Conservation (phyloP, 1,140 invertebrate genomes). For the Brachionus sp. region DNA sequence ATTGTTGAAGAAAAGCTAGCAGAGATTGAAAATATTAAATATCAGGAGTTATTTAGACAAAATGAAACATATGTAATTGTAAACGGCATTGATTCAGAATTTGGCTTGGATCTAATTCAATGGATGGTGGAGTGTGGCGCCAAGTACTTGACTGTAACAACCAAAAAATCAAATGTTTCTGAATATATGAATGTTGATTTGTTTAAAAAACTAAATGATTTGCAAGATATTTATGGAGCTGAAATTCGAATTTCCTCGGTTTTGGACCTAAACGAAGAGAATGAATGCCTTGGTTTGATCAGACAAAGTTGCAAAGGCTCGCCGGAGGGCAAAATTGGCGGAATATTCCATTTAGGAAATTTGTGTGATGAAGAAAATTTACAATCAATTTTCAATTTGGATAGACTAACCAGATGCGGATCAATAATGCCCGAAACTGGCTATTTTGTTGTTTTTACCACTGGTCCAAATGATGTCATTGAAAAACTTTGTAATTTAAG, state of each 20-base stretch:
- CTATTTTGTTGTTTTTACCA: slow-evolving; percentile 17
- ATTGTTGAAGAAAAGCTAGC: not conserved
- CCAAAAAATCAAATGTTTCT: not conserved
- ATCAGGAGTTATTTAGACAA: slow-evolving; percentile 2
- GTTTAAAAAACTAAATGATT: slow-evolving; percentile 14
- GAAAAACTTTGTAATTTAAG: not conserved
- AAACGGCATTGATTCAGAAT: slow-evolving; percentile 1
- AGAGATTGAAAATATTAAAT: not conserved
- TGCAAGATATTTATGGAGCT: slow-evolving; percentile 4
- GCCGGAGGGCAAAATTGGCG: not conserved
- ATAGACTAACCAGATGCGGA: not conserved
- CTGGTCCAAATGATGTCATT: not conserved
- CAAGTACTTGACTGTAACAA: not conserved
- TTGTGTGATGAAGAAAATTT: not conserved
- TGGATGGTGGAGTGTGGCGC: not conserved
- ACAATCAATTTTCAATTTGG: slow-evolving; percentile 12
- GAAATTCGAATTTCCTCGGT: not conserved
- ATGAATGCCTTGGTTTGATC: not conserved
- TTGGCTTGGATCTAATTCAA: not conserved
- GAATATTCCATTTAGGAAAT: not conserved
- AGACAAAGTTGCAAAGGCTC: not conserved
- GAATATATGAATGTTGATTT: not conserved
- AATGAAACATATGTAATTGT: slow-evolving; percentile 6
- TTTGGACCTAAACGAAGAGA: not conserved
- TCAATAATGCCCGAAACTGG: slow-evolving; percentile 9